Base-by-base conservation (phyloP, 2,888 invertebrate species). In the Xanthostigma xanthostigma region DNA sequence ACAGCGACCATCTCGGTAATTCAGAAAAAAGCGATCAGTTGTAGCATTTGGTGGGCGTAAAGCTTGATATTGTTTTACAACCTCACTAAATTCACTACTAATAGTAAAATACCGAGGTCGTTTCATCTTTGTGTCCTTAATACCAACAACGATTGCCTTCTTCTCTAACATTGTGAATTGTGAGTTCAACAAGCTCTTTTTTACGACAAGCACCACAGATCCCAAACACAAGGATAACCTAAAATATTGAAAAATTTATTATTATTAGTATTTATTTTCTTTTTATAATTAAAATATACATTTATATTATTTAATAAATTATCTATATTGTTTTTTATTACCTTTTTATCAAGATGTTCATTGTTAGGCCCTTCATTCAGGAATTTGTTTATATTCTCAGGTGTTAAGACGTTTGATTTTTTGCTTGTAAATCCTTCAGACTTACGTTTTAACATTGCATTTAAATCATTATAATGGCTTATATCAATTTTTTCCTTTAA, bases 191-290 rank as follows among this genome's bases (percentile, higher is more conserved):
- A n/a, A n/a, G n/a, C n/a, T n/a, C n/a, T n/a, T n/a, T n/a, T n/a
- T n/a, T n/a, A n/a, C 41, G 35, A 41, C 47, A 47, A 12, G 47
- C 47, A 8, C 47, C 47, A 34, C 12, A 11, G 6, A 47, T 33
- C n/a, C 47, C 47, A 41, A 47, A n/a, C 9, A 47, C 42, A n/a
- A 43, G n/a, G 13, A 47, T 36, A 14, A 42, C 42, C 47, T 41
- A n/a, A 11, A 40, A 40, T n/a, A n/a, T 12, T 40, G 37, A 10
- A 36, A 36, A 36, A 36, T 36, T 36, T 9, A 9, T 36, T 10
- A 36, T 9, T 36, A 10, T 36, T 10, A 11, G 11, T 36, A 36
- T 36, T n/a, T n/a, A n/a, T n/a, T n/a, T n/a, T n/a, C n/a, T n/a
- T n/a, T n/a, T n/a, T n/a, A n/a, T n/a, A n/a, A n/a, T n/a, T n/a